These are phyloP conservation scores for Channa striata DNA, from an alignment of 2,797 vertebrate genomes.

Conservation along the genomic window DNA sequence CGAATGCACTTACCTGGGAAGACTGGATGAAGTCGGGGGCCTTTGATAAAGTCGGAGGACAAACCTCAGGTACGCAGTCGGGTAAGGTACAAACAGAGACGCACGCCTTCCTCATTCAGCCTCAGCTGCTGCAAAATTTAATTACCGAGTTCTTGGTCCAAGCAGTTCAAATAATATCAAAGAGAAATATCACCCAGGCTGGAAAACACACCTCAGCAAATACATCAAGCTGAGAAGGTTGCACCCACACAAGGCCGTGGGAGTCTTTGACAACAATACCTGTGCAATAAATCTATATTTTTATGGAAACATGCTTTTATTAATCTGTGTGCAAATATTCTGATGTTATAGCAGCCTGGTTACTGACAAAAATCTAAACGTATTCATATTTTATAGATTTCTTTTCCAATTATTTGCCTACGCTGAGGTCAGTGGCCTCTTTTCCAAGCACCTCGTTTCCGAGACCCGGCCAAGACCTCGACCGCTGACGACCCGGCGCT, in stretches of 20 bases:
- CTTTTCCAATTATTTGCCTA: too few species aligned
- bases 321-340: too few species aligned
- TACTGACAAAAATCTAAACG: too few species aligned
- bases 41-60: constrained; percentile 10
- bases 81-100: background rate
- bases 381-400: background rate
- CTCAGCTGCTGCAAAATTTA: background rate
- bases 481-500: background rate
- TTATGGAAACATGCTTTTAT: background rate
- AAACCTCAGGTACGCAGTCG: background rate
- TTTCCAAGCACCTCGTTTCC: too few species aligned
- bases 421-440: too few species aligned
- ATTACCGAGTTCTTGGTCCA: background rate
- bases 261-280: background rate
- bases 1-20: constrained; percentile 41
- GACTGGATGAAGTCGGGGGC: constrained; percentile 40
- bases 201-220: background rate
- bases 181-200: background rate
- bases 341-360: too few species aligned
- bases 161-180: background rate
- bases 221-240: background rate
- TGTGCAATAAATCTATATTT: background rate
- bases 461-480: background rate
- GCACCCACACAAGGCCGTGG: background rate
- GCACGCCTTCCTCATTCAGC: background rate